Percentiles rank a stretch among this genome's conserved stretches.
Conservation (phyloP, 2,888 invertebrate species). For the Scelioninae gen. 1 region DNA sequence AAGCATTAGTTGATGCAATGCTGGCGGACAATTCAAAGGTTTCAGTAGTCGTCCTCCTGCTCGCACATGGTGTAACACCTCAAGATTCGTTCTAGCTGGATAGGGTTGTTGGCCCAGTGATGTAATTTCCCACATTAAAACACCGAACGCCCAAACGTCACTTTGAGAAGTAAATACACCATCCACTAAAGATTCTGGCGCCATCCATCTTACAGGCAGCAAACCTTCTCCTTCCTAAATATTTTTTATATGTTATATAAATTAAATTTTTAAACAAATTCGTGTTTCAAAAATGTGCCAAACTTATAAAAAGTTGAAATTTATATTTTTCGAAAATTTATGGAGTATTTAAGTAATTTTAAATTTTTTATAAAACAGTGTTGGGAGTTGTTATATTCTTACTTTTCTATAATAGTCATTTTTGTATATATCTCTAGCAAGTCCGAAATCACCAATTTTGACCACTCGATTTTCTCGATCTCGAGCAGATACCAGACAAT, state of each 20-base stretch:
- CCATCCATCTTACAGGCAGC: constrained; percentile 98
- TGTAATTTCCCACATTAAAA: constrained; percentile 98
- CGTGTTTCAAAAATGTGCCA: not conserved
- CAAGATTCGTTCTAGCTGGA: constrained; percentile 95
- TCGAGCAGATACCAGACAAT: constrained; percentile 94
- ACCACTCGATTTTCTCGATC: constrained; percentile 90
- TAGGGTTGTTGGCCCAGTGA: constrained; percentile 98
- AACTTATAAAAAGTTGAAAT: too few relatives aligned
- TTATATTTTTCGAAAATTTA: too few relatives aligned
- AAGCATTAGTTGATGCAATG: constrained; percentile 92
- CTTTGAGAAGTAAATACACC: constrained; percentile 98
- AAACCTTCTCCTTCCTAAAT: constrained; percentile 87
- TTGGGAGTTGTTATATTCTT: too few relatives aligned
- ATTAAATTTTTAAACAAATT: too few relatives aligned
- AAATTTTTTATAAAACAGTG: too few relatives aligned
- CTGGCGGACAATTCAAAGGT: constrained; percentile 93
- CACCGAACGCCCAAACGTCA: constrained; percentile 98
- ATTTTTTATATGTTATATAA: constrained; percentile 16
- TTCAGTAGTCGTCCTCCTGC: constrained; percentile 93
- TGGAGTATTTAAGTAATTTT: too few relatives aligned
- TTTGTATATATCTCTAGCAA: constrained; percentile 98
- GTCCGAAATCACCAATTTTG: constrained; percentile 98
- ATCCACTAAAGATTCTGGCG: constrained; percentile 97
- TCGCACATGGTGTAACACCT: constrained; percentile 95
- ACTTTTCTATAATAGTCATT: constrained; percentile 99